Conservation (phyloP, 2,113 vertebrate species). For the Argyrosomus japonicus region DNA sequence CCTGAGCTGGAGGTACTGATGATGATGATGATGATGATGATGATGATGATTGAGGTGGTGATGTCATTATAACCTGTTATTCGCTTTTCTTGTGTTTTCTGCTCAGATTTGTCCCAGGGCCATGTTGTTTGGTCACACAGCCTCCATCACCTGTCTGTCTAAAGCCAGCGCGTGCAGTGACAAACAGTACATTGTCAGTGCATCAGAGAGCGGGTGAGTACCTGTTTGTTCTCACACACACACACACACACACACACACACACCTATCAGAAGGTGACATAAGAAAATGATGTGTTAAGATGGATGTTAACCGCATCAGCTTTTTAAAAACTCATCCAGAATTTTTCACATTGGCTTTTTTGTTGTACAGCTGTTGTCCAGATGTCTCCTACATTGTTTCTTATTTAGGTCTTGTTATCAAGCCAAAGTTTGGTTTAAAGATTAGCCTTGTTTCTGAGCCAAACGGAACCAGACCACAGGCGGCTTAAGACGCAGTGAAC, state of each 20-base stretch:
- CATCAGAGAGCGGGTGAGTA: conserved; percentile 95
- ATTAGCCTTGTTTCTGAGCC: background rate
- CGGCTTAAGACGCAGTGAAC: background rate
- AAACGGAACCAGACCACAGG: background rate
- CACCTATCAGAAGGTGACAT: background rate
- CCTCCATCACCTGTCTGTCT: conserved; percentile 94
- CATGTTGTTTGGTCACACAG: conserved; percentile 95
- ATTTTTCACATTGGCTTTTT: background rate
- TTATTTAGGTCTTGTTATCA: background rate
- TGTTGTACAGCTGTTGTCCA: background rate
- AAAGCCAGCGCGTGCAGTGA: conserved; percentile 92
- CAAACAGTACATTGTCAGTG: conserved; percentile 96
- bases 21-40: background rate
- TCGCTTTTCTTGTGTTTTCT: background rate
- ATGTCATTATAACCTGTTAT: background rate
- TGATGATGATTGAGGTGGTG: background rate
- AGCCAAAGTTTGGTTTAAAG: no score
- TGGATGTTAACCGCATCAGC: background rate
- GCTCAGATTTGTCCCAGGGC: conserved; percentile 92
- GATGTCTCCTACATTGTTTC: background rate
- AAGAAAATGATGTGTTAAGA: background rate
- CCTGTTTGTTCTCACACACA: background rate
- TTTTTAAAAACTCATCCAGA: background rate
- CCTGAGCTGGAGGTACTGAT: conserved; percentile 86
- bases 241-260: background rate